phyloP scores from a whole-genome alignment of 2,797 vertebrate genomes.

The Sebastes matsubarae region DNA sequence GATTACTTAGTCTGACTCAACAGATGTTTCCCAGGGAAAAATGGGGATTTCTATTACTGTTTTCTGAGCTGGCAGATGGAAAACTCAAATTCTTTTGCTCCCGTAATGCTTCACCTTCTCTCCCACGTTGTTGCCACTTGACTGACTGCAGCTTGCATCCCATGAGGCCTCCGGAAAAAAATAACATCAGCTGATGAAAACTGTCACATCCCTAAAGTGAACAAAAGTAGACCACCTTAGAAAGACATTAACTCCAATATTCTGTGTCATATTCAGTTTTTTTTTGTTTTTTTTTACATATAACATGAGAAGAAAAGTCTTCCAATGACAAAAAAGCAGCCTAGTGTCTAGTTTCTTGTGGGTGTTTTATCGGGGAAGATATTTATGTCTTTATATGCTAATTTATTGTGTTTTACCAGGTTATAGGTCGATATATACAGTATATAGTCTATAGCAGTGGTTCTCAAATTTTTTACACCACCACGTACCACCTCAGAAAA shows the following conservation, averaged over 20 bases:
- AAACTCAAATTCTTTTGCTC: slow-evolving; percentile 38
- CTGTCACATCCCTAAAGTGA: neutral
- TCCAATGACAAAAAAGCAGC: no score
- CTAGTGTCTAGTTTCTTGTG: neutral
- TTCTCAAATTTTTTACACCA: no score
- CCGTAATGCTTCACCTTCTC: slow-evolving; percentile 39
- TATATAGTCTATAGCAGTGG: no score
- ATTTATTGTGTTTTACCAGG: neutral
- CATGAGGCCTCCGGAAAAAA: neutral
- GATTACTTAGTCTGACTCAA: slow-evolving; percentile 36
- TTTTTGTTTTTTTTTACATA: neutral
- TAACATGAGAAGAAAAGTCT: neutral
- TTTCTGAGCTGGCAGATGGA: slow-evolving; percentile 41
- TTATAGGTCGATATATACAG: neutral
- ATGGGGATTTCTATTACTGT: slow-evolving; percentile 5
- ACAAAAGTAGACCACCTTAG: neutral
- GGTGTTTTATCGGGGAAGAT: neutral
- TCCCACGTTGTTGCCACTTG: slow-evolving; percentile 10
- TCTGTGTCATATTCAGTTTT: neutral
- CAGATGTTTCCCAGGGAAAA: slow-evolving; percentile 44
- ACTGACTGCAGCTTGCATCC: neutral
- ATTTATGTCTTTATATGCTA: neutral
- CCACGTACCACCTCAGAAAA: no score
- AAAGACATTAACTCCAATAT: neutral
- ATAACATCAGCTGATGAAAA: slow-evolving; percentile 23